A percentile compares a stretch with the other conserved stretches of the same genome.
Evolutionary conservation across 2,888 invertebrate genomes (phyloP).

Genomic region (Spisula solida): DNA sequence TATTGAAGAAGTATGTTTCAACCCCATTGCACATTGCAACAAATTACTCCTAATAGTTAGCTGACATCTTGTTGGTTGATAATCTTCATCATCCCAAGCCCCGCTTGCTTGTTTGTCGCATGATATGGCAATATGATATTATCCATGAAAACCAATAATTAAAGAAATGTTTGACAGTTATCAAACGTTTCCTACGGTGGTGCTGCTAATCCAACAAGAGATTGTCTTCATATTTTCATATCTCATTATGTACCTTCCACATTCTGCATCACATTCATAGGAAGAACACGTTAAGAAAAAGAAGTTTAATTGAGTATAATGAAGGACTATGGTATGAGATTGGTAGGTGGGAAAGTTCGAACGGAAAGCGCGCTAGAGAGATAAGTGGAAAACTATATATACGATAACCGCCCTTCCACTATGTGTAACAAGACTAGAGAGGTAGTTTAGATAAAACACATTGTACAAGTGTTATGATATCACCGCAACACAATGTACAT

Average conservation of each 20-base stretch:
- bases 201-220: background rate
- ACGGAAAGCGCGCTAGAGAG: too few relatives aligned
- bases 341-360: too few relatives aligned
- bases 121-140: background rate
- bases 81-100: background rate
- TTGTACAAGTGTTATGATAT: too few relatives aligned
- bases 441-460: too few relatives aligned
- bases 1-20: background rate
- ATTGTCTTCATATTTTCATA: background rate
- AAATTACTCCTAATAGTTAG: background rate
- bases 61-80: background rate
- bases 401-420: too few relatives aligned
- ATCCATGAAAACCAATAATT: conserved; percentile 16
- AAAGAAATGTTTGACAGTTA: background rate
- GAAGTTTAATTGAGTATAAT: too few relatives aligned
- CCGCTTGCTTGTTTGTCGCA: background rate
- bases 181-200: background rate
- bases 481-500: too few relatives aligned
- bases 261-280: too few relatives aligned
- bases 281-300: too few relatives aligned
- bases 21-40: background rate
- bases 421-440: too few relatives aligned
- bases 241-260: background rate
- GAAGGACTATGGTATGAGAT: too few relatives aligned
- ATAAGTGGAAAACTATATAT: too few relatives aligned